These are phyloP conservation scores for Papilio glaucus DNA, from an alignment of 1,140 invertebrate species.

Conservation along the genomic window DNA sequence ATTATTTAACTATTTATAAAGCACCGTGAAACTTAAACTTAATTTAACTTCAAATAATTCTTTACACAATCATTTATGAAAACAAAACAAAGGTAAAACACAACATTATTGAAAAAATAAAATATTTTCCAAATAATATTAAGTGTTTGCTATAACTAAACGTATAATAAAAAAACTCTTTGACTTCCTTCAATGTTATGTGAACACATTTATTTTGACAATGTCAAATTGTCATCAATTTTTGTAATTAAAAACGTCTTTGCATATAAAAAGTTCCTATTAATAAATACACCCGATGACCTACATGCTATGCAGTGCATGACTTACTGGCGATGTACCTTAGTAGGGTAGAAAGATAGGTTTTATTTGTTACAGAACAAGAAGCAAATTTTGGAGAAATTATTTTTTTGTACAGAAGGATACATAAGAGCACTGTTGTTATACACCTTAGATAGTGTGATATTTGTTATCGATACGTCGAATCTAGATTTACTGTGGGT, in stretches of 20 bases:
- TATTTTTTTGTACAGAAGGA: too few species aligned
- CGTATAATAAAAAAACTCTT: neutral
- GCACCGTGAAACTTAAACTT: neutral
- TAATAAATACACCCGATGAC: neutral
- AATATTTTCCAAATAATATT: conserved; percentile 1
- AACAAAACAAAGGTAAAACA: neutral
- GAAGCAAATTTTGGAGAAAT: too few species aligned
- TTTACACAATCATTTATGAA: neutral
- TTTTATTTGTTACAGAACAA: too few species aligned
- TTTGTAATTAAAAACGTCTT: neutral
- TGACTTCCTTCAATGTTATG: neutral
- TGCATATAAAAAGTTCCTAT: neutral
- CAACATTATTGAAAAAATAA: neutral
- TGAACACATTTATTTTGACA: neutral
- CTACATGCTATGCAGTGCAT: too few species aligned
- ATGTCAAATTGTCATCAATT: neutral
- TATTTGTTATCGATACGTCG: too few species aligned
- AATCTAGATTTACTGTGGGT: too few species aligned
- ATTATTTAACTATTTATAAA: neutral
- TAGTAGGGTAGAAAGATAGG: too few species aligned
- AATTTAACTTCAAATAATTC: conserved; percentile 11
- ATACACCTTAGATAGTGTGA: too few species aligned
- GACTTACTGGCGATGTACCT: too few species aligned
- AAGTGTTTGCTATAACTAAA: neutral
- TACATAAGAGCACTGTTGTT: too few species aligned